Percentiles rank a stretch among this genome's conserved stretches.
These are phyloP conservation scores for Taeniopygia guttata DNA, from an alignment of 2,797 vertebrate species.

Conservation along the genomic window DNA sequence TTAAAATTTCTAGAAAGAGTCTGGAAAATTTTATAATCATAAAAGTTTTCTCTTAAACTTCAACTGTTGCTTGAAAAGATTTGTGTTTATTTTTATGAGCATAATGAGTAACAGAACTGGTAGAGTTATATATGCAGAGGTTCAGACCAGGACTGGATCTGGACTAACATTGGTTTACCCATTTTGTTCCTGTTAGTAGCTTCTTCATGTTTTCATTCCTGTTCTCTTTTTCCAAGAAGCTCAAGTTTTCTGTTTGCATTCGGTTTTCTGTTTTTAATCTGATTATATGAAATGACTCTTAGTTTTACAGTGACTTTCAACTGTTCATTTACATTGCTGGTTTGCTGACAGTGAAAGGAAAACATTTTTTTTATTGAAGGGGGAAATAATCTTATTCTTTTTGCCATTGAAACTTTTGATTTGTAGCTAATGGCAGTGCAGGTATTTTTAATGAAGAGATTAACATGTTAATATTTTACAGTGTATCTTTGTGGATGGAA, in stretches of 20 bases:
- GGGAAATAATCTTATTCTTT: background rate
- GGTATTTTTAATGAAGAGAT: conserved; percentile 38
- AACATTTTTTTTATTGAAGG: background rate
- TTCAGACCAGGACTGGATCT: background rate
- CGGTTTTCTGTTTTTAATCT: background rate
- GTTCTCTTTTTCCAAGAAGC: conserved; percentile 18
- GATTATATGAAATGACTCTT: background rate
- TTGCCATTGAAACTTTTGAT: conserved; percentile 51
- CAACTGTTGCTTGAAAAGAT: background rate
- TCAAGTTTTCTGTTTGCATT: conserved; percentile 17
- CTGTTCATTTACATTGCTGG: conserved; percentile 31
- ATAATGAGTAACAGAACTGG: background rate
- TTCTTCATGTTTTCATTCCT: conserved; percentile 12
- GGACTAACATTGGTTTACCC: background rate
- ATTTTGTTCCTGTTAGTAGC: background rate
- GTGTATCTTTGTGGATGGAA: conserved; percentile 3
- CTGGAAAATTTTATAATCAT: background rate
- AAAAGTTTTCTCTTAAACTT: background rate
- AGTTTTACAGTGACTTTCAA: conserved; percentile 35
- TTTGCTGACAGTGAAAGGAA: conserved; percentile 2
- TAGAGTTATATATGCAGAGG: background rate
- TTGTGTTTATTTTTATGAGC: background rate
- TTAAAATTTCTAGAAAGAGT: background rate
- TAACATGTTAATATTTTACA: conserved; percentile 24
- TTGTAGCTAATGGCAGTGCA: conserved; percentile 7